Percentiles rank a stretch among this genome's conserved stretches.
Conservation (phyloP, 2,888 invertebrate species). For the Napeogenes inachia region DNA sequence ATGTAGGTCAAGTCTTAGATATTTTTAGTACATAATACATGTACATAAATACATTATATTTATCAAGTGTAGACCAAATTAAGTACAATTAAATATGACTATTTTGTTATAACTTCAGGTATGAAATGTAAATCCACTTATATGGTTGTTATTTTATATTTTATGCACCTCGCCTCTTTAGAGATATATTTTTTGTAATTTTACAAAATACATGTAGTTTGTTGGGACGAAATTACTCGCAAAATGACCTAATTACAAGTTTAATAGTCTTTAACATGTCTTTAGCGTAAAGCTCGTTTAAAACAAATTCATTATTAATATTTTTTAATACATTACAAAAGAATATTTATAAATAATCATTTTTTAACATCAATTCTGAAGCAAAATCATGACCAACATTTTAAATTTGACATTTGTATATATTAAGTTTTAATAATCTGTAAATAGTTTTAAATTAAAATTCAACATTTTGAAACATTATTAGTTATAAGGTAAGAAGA, state of each 20-base stretch:
- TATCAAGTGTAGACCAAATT: constrained; percentile 9
- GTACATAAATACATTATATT: not conserved
- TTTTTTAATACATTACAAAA: too few relatives aligned
- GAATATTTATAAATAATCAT: not conserved
- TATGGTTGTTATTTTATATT: not conserved
- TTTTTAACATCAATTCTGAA: not conserved
- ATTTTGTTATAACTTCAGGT: not conserved
- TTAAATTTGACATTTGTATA: constrained; percentile 15
- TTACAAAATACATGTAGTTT: not conserved
- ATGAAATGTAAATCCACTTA: not conserved
- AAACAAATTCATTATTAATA: too few relatives aligned
- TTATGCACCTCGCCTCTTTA: not conserved
- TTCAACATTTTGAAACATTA: not conserved
- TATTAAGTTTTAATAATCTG: constrained; percentile 3
- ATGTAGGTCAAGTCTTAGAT: not conserved
- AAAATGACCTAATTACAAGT: too few relatives aligned
- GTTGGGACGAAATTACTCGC: too few relatives aligned
- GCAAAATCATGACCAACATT: constrained; percentile 2
- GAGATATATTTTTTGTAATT: not conserved
- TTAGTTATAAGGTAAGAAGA: constrained; percentile 59
- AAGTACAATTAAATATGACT: constrained; percentile 17
- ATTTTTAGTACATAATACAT: not conserved
- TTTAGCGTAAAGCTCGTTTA: too few relatives aligned
- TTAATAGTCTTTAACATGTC: too few relatives aligned
- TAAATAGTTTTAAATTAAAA: not conserved